These are phyloP conservation scores for Netelia fuscicornis DNA, from an alignment of 2,888 invertebrate genomes.

Conservation along the genomic window DNA sequence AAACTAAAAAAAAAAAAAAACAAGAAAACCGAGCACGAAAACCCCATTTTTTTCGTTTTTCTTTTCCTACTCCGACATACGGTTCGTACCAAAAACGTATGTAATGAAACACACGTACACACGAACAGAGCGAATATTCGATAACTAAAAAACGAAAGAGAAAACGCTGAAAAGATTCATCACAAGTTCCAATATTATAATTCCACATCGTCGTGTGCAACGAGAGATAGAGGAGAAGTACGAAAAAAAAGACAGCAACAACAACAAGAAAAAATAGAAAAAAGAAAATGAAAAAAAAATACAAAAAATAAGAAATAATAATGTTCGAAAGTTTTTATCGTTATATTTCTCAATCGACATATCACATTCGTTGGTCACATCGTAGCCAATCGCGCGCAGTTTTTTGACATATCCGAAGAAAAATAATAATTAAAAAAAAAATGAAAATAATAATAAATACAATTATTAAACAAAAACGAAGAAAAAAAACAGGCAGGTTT, in stretches of 20 bases:
- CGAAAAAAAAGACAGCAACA: conserved; percentile 20
- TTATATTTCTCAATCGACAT: conserved; percentile 64
- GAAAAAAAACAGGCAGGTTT: conserved; percentile 25
- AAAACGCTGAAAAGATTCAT: conserved; percentile 25
- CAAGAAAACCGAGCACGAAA: conserved; percentile 7
- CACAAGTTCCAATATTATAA: conserved; percentile 45
- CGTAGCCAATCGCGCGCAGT: conserved; percentile 46
- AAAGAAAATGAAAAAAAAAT: not conserved
- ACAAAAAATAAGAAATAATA: conserved; percentile 26
- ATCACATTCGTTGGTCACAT: conserved; percentile 59
- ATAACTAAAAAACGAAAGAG: conserved; percentile 12
- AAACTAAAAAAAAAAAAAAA: not conserved
- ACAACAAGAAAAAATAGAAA: conserved; percentile 13
- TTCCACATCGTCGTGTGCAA: conserved; percentile 40
- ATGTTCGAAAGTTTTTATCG: conserved; percentile 51
- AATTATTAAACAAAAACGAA: conserved; percentile 30
- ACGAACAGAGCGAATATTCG: conserved; percentile 17
- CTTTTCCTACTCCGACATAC: not conserved
- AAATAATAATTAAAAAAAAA: conserved; percentile 21
- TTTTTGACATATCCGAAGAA: conserved; percentile 54
- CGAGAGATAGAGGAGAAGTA: conserved; percentile 43
- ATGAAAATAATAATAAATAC: conserved; percentile 31
- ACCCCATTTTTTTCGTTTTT: conserved; percentile 21
- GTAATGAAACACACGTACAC: conserved; percentile 32
- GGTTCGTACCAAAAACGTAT: not conserved